Evolutionary conservation across 1,140 invertebrate genomes (phyloP).

Genomic region (Panonychus citri): DNA sequence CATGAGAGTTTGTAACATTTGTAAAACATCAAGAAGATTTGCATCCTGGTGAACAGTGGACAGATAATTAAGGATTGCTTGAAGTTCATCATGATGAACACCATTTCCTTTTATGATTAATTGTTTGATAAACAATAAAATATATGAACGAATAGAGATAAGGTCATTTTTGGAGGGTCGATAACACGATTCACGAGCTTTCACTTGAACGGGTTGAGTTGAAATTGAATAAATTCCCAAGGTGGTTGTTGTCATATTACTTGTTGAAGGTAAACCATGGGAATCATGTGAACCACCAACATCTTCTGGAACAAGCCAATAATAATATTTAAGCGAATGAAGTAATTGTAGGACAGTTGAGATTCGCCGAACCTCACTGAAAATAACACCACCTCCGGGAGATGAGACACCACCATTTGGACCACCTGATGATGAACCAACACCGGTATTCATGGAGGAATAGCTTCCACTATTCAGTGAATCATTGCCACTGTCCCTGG

Average conservation of each 20-base stretch:
- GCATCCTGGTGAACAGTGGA: slow-evolving; percentile 93
- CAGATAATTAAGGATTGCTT: slow-evolving; percentile 91
- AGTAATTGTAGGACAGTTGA: slow-evolving; percentile 93
- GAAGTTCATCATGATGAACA: slow-evolving; percentile 68
- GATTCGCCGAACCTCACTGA: slow-evolving; percentile 61
- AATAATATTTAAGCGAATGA: slow-evolving; percentile 95
- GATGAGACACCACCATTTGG: neutral
- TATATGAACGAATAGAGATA: slow-evolving; percentile 73
- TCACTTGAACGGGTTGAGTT: neutral
- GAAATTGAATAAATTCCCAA: neutral
- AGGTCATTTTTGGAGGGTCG: slow-evolving; percentile 81
- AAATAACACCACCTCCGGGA: neutral
- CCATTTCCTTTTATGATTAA: slow-evolving; percentile 88
- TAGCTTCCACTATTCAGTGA: neutral
- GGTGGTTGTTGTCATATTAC: neutral
- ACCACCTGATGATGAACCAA: neutral
- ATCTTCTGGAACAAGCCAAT: slow-evolving; percentile 52
- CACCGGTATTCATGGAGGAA: neutral
- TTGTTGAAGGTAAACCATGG: neutral
- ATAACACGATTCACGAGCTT: neutral
- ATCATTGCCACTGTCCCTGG: neutral
- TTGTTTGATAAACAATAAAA: slow-evolving; percentile 83
- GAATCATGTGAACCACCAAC: neutral
- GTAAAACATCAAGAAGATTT: slow-evolving; percentile 89
- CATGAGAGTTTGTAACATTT: slow-evolving; percentile 89